Evolutionary conservation across 2,888 invertebrate species (phyloP).

Genomic region (Euzophera pinguis): DNA sequence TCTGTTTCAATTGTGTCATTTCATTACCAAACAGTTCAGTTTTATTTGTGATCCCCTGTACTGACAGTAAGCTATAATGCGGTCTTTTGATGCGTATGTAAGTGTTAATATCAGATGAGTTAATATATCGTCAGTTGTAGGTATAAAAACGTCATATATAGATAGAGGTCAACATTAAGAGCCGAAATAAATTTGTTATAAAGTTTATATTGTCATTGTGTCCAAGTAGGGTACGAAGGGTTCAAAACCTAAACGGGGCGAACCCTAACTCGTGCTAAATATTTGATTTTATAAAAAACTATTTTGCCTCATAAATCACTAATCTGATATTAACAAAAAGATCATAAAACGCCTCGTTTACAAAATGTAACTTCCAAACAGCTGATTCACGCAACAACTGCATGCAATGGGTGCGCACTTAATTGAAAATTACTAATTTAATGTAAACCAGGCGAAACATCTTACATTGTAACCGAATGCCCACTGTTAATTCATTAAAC

Average conservation of each 20-base stretch:
- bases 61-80: neutral
- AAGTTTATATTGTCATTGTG: too few relatives aligned
- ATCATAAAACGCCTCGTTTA: neutral
- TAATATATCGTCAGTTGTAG: too few relatives aligned
- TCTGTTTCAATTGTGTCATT: too few relatives aligned
- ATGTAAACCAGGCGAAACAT: neutral
- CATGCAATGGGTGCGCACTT: neutral
- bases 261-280: too few relatives aligned
- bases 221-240: too few relatives aligned
- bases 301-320: too few relatives aligned
- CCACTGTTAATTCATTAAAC: neutral
- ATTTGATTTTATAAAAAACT: too few relatives aligned
- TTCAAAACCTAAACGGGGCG: too few relatives aligned
- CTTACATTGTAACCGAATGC: too few relatives aligned
- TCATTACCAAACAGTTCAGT: neutral
- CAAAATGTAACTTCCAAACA: neutral
- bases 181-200: too few relatives aligned
- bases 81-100: neutral
- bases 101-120: neutral
- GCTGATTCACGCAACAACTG: neutral
- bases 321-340: neutral
- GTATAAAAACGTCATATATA: too few relatives aligned
- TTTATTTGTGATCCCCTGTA: neutral
- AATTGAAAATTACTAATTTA: neutral
- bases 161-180: too few relatives aligned